phyloP scores from a whole-genome alignment of 2,797 vertebrate species.

The Champsocephalus gunnari region DNA sequence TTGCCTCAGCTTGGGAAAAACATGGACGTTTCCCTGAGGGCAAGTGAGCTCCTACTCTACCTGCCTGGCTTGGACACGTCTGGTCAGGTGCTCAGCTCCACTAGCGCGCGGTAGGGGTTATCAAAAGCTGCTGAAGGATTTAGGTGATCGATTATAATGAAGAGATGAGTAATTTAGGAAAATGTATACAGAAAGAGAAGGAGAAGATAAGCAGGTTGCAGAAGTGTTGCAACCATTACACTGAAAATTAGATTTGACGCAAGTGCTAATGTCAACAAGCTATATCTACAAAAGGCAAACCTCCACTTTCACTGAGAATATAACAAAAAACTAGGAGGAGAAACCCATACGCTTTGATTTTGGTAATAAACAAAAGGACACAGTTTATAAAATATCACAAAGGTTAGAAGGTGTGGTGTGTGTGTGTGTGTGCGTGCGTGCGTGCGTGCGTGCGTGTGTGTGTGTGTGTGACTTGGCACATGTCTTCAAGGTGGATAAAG shows the following conservation, averaged over 20 bases:
- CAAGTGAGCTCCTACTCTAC: conserved; percentile 42
- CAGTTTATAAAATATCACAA: conserved; percentile 25
- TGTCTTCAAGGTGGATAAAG: conserved; percentile 42
- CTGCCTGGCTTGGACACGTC: conserved; percentile 57
- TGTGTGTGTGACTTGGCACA: conserved; percentile 22
- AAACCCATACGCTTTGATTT: conserved; percentile 54
- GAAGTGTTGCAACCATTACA: conserved; percentile 50
- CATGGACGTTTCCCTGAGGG: conserved; percentile 39
- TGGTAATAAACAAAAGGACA: conserved; percentile 31
- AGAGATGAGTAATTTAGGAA: conserved; percentile 60
- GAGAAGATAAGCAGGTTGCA: conserved; percentile 54
- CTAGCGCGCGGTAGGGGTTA: conserved; percentile 58
- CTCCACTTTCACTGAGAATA: conserved; percentile 51
- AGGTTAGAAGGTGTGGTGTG: conserved; percentile 9
- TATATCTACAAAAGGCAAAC: conserved; percentile 35
- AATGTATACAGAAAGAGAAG: conserved; percentile 29
- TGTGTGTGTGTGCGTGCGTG: too few species aligned
- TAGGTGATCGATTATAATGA: conserved; percentile 59
- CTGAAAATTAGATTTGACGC: conserved; percentile 39
- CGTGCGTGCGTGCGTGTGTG: conserved; percentile 7
- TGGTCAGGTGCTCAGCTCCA: conserved; percentile 65
- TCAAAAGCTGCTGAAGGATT: conserved; percentile 71
- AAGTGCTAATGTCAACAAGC: conserved; percentile 52
- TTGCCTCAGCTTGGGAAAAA: conserved; percentile 43
- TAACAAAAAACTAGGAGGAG: conserved; percentile 2